Evolutionary conservation across 2,888 invertebrate species (phyloP).

Genomic region (Pollenia labialis): DNA sequence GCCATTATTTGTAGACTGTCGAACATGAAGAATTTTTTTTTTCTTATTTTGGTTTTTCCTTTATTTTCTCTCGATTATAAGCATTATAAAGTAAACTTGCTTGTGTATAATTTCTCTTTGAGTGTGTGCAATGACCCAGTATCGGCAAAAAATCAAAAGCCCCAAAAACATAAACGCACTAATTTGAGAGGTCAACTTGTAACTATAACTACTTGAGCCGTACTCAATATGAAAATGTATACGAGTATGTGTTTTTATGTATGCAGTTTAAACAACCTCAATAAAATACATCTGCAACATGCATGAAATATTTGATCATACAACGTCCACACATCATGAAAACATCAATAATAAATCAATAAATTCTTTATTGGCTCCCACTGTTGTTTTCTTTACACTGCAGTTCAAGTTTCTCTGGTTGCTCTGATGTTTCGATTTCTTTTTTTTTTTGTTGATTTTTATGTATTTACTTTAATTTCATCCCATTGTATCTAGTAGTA

Average conservation of each 20-base stretch:
- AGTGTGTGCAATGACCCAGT: slow-evolving; percentile 69
- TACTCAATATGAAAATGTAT: slow-evolving; percentile 12
- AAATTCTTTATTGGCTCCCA: slow-evolving; percentile 64
- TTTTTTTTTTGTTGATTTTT: neutral
- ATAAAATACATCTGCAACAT: slow-evolving; percentile 42
- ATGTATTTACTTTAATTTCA: slow-evolving; percentile 60
- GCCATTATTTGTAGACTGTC: slow-evolving; percentile 61
- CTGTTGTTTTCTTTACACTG: slow-evolving; percentile 45
- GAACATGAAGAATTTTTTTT: slow-evolving; percentile 48
- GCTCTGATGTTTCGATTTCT: neutral
- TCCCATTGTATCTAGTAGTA: slow-evolving; percentile 52
- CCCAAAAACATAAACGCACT: slow-evolving; percentile 68
- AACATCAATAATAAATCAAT: slow-evolving; percentile 71
- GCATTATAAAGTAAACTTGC: neutral
- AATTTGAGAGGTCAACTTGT: slow-evolving; percentile 71
- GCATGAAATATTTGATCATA: slow-evolving; percentile 60
- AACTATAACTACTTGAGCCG: slow-evolving; percentile 29
- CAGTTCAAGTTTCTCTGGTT: slow-evolving; percentile 29
- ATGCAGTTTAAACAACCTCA: slow-evolving; percentile 58
- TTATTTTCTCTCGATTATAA: slow-evolving; percentile 33
- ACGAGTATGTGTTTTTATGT: neutral
- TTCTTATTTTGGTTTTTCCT: neutral
- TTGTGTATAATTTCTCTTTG: slow-evolving; percentile 52
- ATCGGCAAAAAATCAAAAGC: slow-evolving; percentile 73
- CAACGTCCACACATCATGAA: slow-evolving; percentile 62